phyloP scores from a whole-genome alignment of 1,140 invertebrate genomes.

The Zaprionus lachaisei region DNA sequence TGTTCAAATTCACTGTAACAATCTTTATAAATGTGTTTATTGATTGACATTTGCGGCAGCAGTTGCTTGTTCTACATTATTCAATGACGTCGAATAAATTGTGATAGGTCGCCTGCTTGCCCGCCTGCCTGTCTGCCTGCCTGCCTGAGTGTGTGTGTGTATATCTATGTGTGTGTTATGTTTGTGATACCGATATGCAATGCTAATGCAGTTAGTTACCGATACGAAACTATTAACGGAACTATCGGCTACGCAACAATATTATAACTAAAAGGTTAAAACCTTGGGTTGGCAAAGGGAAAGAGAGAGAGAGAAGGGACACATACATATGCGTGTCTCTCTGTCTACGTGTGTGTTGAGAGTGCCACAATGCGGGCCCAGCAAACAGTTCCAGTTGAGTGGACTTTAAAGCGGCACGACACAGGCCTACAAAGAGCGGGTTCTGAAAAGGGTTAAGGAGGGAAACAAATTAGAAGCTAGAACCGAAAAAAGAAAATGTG shows the following conservation, averaged over 20 bases:
- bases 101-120: not conserved
- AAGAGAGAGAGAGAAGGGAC: not conserved
- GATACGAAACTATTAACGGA: not conserved
- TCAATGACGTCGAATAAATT: not conserved
- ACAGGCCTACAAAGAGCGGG: constrained; percentile 1
- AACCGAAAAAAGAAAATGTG: too few relatives aligned
- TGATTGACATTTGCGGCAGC: not conserved
- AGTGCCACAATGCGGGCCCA: constrained; percentile 4
- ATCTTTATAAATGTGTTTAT: constrained; percentile 2
- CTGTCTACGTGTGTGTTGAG: not conserved
- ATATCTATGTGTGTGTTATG: not conserved
- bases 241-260: not conserved
- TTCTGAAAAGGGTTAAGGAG: not conserved
- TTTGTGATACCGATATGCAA: not conserved
- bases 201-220: constrained; percentile 7
- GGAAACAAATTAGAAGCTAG: not conserved
- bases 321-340: too few relatives aligned
- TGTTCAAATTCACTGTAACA: not conserved
- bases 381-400: constrained; percentile 71
- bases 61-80: not conserved
- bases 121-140: too few relatives aligned
- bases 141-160: not conserved
- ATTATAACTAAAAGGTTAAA: not conserved
- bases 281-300: not conserved
- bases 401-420: constrained; percentile 66